A percentile compares a stretch with the other conserved stretches of the same genome.
Evolutionary conservation across 2,888 invertebrate genomes (phyloP).

Genomic region (Polyommatus iphigenia): DNA sequence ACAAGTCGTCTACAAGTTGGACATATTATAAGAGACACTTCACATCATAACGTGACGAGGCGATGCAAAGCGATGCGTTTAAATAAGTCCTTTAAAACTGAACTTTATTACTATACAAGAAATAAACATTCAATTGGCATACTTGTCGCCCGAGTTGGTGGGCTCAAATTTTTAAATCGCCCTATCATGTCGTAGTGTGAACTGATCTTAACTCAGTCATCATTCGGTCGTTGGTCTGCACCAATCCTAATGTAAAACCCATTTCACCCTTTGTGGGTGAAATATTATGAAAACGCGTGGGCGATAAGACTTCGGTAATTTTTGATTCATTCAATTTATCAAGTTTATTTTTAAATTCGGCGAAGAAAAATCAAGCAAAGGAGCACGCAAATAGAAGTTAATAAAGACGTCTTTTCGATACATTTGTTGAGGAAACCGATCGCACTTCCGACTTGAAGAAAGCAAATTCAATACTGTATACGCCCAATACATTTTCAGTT

Average conservation of each 20-base stretch:
- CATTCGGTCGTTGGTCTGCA: neutral
- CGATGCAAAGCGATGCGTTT: too few relatives aligned
- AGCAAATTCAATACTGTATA: constrained; percentile 15
- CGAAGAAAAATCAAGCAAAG: neutral
- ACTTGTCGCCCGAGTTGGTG: too few relatives aligned
- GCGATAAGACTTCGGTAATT: neutral
- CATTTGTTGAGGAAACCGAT: constrained; percentile 4
- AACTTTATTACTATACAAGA: too few relatives aligned
- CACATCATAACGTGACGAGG: too few relatives aligned
- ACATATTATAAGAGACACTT: too few relatives aligned
- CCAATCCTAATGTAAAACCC: neutral
- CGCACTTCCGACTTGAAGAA: constrained; percentile 8
- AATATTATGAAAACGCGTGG: neutral
- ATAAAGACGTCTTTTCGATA: constrained; percentile 16
- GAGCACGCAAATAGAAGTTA: constrained; percentile 6
- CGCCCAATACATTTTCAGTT: neutral
- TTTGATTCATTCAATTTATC: neutral
- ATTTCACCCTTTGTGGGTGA: neutral
- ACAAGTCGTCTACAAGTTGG: too few relatives aligned
- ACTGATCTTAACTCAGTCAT: neutral
- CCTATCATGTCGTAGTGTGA: too few relatives aligned
- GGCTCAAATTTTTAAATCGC: neutral
- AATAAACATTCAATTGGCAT: too few relatives aligned
- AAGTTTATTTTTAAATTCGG: neutral
- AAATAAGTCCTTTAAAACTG: too few relatives aligned